phyloP scores from a whole-genome alignment of 2,888 invertebrate genomes.

The Tenthredo amoena region DNA sequence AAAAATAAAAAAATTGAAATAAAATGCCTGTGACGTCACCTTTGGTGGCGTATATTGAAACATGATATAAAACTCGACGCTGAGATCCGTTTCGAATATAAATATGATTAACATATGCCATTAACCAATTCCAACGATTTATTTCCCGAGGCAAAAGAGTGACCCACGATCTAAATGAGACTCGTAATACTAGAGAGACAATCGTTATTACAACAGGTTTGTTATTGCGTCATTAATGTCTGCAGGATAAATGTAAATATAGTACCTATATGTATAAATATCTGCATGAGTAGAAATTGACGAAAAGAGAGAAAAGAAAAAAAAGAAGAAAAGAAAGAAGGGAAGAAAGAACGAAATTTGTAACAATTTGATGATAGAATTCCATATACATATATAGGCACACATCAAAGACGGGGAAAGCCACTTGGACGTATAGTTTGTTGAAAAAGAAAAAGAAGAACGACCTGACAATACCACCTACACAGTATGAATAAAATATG shows the following conservation, averaged over 20 bases:
- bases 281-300: not conserved
- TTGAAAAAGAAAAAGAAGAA: not conserved
- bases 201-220: conserved; percentile 37
- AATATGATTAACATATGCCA: conserved; percentile 28
- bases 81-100: conserved; percentile 35
- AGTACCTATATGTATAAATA: not conserved
- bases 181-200: conserved; percentile 17
- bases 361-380: not conserved
- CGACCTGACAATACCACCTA: conserved; percentile 7
- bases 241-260: not conserved
- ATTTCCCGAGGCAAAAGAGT: conserved; percentile 31
- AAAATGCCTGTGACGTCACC: conserved; percentile 23
- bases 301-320: not conserved
- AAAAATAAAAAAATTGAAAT: conserved; percentile 1
- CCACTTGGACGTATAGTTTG: not conserved
- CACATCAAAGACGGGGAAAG: not conserved
- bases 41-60: not conserved
- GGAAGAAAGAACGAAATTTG: too few relatives aligned
- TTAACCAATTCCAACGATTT: conserved; percentile 27
- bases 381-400: not conserved
- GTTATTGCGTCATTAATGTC: conserved; percentile 23
- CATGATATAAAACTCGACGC: not conserved
- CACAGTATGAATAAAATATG: conserved; percentile 39
- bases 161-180: conserved; percentile 38
- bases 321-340: not conserved